Base-by-base conservation (phyloP, 2,113 vertebrate genomes). In the Camelus dromedarius region DNA sequence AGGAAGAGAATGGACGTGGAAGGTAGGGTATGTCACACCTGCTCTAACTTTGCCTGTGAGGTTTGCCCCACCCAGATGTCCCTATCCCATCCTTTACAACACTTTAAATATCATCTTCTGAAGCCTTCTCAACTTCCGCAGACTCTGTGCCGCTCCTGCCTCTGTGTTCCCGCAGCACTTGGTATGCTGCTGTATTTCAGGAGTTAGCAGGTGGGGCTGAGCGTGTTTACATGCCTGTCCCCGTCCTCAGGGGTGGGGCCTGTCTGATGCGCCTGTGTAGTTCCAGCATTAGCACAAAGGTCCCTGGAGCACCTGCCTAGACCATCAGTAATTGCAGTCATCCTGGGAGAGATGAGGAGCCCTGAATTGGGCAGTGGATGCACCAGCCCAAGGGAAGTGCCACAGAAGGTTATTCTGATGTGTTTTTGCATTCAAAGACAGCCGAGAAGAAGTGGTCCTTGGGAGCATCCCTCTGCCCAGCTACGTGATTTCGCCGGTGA, bases 391-490 rank as follows among this genome's bases (percentile, higher is more conserved):
- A 48, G 50, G 32, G 87, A 67, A 62, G 69, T 91, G 30, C 77
- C 72, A 35, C 72, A 54, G 75, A 60, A 85, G 24, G 32, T 67
- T 85, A 67, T 96, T 95, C 85, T 89, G 92, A 94, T 48, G 69
- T 0, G 32, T 52, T 64, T 97, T 98, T 98, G 62, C 62, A 88
- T 98, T 91, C 93, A 98, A 98, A 99, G 99, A 99, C 98, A 99
- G 99, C 98, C 99, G 99, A 98, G 99, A 99, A 97, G 99, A 99
- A 98, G 99, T 98, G 0, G 99, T 99, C 89, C 98, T 99, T n/a
- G 99, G 99, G 2, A 99, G 99, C 98, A 99, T 99, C 93, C 99
- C 99, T 32, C 98, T 99, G 96, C 99, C 99, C 95, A 99, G 99
- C 98, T 99, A 99, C 0, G 98, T 99, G 67, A 99, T 99, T 89